Evolutionary conservation across 2,113 vertebrate genomes (phyloP).

Genomic region (Siniperca knerii): DNA sequence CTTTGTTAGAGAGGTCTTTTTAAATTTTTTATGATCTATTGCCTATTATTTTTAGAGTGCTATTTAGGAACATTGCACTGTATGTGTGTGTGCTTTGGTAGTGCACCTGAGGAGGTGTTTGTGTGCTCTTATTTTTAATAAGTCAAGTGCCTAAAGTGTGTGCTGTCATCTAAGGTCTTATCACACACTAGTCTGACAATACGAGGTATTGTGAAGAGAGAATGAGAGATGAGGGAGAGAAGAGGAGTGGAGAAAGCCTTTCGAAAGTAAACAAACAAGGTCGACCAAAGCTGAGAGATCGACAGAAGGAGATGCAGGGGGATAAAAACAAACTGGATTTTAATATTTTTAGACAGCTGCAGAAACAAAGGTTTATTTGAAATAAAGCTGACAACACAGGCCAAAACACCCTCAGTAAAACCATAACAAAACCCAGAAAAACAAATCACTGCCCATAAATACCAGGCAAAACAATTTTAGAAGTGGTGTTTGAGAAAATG

Average conservation of each 20-base stretch:
- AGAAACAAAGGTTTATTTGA: slow-evolving; percentile 45
- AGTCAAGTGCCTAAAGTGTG: slow-evolving; percentile 39
- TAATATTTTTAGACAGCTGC: slow-evolving; percentile 35
- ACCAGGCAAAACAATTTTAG: slow-evolving; percentile 24
- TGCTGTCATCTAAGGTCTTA: too few species aligned
- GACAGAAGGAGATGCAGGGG: slow-evolving; percentile 16
- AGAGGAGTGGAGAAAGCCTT: slow-evolving; percentile 7
- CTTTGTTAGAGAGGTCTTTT: not conserved
- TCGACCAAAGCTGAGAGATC: slow-evolving; percentile 18
- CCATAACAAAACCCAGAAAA: slow-evolving; percentile 18
- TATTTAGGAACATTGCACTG: slow-evolving; percentile 10
- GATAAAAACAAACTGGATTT: slow-evolving; percentile 26
- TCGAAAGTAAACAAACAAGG: slow-evolving; percentile 27
- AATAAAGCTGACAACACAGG: slow-evolving; percentile 27
- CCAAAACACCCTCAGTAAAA: not conserved
- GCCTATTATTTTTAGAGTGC: slow-evolving; percentile 25
- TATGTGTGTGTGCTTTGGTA: slow-evolving; percentile 3
- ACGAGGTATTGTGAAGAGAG: slow-evolving; percentile 12
- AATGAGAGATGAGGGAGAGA: slow-evolving; percentile 9
- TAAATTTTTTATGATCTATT: not conserved
- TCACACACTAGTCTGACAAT: too few species aligned
- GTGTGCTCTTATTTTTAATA: slow-evolving; percentile 41
- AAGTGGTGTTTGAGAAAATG: slow-evolving; percentile 13
- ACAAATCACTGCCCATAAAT: slow-evolving; percentile 33
- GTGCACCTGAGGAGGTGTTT: not conserved